Conservation (phyloP, 2,797 vertebrate genomes). For the Macroramphosus scolopax region DNA sequence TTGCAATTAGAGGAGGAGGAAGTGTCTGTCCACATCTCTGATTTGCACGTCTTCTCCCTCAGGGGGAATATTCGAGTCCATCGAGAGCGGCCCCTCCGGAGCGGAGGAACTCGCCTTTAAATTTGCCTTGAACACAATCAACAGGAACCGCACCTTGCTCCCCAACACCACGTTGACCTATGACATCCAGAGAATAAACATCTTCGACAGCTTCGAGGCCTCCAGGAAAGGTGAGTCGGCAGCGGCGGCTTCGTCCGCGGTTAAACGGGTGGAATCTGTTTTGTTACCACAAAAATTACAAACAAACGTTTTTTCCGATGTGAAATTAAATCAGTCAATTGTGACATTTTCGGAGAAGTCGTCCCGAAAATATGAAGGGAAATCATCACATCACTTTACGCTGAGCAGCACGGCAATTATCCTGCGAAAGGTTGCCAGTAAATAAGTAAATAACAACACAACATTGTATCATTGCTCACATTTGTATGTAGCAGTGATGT, state of each 20-base stretch:
- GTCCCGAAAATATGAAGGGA: no score
- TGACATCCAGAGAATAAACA: slow-evolving; percentile 98
- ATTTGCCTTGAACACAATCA: slow-evolving; percentile 99
- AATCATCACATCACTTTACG: no score
- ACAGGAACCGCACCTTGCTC: slow-evolving; percentile 97
- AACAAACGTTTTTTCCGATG: no score
- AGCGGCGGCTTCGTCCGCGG: no score
- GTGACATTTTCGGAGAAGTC: no score
- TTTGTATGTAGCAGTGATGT: background rate
- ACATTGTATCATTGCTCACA: no score
- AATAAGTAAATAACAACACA: no score
- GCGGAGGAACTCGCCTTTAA: slow-evolving; percentile 98
- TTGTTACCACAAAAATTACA: no score
- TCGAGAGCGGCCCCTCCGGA: slow-evolving; percentile 96
- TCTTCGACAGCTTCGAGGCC: slow-evolving; percentile 98
- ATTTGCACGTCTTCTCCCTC: slow-evolving; percentile 20
- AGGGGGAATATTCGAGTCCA: slow-evolving; percentile 99
- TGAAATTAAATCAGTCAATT: no score
- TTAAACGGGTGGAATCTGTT: no score
- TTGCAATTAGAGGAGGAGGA: slow-evolving; percentile 29
- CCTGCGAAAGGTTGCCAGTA: no score
- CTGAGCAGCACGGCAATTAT: no score
- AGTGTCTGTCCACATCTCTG: slow-evolving; percentile 10
- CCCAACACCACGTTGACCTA: slow-evolving; percentile 98
- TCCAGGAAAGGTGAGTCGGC: slow-evolving; percentile 93